Base-by-base conservation (phyloP, 1,140 invertebrate genomes). In the Neodiprion fabricii region DNA sequence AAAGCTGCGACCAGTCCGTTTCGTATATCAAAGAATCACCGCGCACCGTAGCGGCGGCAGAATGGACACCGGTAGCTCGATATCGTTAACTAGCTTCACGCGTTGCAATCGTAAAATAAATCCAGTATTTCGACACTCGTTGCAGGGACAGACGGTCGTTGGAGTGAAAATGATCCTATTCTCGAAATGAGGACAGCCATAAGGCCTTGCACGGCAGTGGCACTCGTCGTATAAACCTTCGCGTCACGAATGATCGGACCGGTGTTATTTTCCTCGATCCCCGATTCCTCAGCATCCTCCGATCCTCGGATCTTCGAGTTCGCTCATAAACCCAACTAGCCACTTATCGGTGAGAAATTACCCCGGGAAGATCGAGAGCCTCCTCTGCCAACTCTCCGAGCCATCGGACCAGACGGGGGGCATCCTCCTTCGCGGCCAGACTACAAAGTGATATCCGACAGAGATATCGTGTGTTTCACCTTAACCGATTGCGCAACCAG, bases 381-480 rank as follows among this genome's bases (percentile, higher is more conserved):
- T 9, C 8, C 53, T 17, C 53, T 7, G 4, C 53, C 53, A 17
- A 9, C 53, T 61, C 11, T 17, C 11, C 5, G 53, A 61, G 81
- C 79, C 53, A 61, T 17, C 53, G 80, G 81, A 83, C 83, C 82
- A 79, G 82, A 82, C 28, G 9, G 82, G 83, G 81, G 77, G 76
- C 79, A 76, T 80, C 76, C 79, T 28, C 72, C 28, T 7, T 77
- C 77, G 79, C 79, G 83, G 81, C 67, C 78, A 75, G 79, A 84
- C 81, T 85, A 85, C 84, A 85, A 85, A 85, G 84, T 82, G 83
- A 84, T 84, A 83, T 83, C 83, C 83, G 79, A 83, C 79, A 76
- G 68, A 83, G 84, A 85, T 85, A 76, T 76, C 81, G 75, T 75
- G 77, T 73, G 80, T 72, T 79, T 80, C 74, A 76, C n/a, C 11